phyloP scores from a whole-genome alignment of 2,113 vertebrate species.

The Heterocephalus glaber region DNA sequence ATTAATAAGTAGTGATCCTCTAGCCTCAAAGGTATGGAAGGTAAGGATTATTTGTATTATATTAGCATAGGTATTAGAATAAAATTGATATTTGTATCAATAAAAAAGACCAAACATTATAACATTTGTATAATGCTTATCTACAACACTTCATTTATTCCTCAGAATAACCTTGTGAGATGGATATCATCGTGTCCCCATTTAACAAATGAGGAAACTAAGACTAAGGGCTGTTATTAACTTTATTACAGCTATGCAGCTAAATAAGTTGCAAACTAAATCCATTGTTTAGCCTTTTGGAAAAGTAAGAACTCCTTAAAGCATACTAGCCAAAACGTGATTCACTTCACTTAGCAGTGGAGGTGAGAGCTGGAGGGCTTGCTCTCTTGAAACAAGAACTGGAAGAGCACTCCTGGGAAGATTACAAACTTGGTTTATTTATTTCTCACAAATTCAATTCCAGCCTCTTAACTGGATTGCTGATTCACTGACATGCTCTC shows the following conservation, averaged over 20 bases:
- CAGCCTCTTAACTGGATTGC: not conserved
- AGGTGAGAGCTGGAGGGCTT: not conserved
- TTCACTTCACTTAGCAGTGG: not conserved
- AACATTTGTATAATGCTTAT: conserved; percentile 13
- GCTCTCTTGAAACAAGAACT: not conserved
- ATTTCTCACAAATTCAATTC: not conserved
- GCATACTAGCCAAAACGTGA: not conserved
- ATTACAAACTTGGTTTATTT: not conserved
- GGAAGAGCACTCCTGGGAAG: not conserved
- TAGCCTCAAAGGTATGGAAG: not conserved
- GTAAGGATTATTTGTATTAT: not conserved
- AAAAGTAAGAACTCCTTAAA: conserved; percentile 50
- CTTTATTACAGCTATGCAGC: conserved; percentile 1
- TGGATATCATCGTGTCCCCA: not conserved
- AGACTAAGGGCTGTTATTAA: conserved; percentile 8
- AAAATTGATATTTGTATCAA: not conserved
- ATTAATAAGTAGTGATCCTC: not conserved
- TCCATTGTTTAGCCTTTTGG: conserved; percentile 28
- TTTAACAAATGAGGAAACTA: conserved; percentile 39
- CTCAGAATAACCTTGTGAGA: not conserved
- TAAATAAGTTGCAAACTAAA: not conserved
- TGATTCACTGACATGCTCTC: not conserved
- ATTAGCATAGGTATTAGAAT: not conserved
- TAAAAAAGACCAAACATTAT: not conserved
- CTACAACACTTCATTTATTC: not conserved